Conservation (phyloP, 1,140 invertebrate species). For the Pseudomyrmex pallidus region DNA sequence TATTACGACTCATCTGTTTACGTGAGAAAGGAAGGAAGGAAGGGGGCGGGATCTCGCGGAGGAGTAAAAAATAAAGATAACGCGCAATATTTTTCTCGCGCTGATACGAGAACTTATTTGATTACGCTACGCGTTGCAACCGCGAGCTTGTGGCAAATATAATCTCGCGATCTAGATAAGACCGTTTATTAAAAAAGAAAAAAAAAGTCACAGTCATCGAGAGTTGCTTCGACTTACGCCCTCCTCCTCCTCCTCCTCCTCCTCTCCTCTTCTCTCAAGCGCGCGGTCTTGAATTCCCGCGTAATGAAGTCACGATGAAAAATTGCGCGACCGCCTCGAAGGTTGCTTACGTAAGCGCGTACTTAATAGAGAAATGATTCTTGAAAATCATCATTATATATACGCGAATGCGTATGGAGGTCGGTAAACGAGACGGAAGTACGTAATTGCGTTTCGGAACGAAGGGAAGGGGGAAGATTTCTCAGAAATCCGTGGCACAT, state of each 20-base stretch:
- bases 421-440: not conserved
- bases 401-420: not conserved
- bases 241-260: too few species aligned
- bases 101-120: too few species aligned
- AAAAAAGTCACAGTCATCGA: slow-evolving; percentile 7
- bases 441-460: not conserved
- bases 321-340: slow-evolving; percentile 41
- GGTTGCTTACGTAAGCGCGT: slow-evolving; percentile 48
- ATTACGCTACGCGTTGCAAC: not conserved
- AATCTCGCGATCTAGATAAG: not conserved
- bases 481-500: not conserved
- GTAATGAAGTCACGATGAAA: slow-evolving; percentile 53
- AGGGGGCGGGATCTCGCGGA: not conserved
- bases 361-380: slow-evolving; percentile 31
- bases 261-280: not conserved
- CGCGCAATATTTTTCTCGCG: not conserved
- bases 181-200: not conserved
- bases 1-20: slow-evolving; percentile 32
- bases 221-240: not conserved
- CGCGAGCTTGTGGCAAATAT: not conserved
- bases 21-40: too few species aligned
- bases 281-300: slow-evolving; percentile 24
- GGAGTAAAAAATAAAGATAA: not conserved
- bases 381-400: slow-evolving; percentile 1
- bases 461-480: not conserved